These are phyloP conservation scores for Hippopotamyrus pictus DNA, from an alignment of 2,797 vertebrate genomes.

Conservation along the genomic window DNA sequence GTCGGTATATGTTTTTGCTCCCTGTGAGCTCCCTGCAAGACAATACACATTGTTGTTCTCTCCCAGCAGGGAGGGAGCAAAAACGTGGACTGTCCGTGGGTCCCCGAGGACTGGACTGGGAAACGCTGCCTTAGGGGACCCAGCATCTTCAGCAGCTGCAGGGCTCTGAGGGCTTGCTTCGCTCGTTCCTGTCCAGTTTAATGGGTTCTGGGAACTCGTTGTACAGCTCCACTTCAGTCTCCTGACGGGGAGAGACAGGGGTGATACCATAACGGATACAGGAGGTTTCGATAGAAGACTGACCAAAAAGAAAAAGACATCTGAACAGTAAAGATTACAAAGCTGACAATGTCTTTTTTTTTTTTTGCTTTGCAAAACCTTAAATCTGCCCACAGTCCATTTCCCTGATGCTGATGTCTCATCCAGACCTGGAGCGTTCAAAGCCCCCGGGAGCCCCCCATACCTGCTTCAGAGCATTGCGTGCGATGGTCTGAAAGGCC, in stretches of 20 bases:
- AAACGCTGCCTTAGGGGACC: conserved; percentile 38
- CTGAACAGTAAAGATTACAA: neutral
- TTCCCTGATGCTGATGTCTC: neutral
- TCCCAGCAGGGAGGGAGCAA: neutral
- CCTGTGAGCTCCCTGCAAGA: neutral
- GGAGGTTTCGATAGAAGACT: neutral
- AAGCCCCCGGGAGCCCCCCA: neutral
- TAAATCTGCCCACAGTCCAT: neutral
- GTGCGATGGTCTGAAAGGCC: conserved; percentile 98
- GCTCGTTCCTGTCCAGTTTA: conserved; percentile 93
- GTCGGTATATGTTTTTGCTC: neutral
- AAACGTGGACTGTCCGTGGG: neutral
- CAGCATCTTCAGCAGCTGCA: conserved; percentile 91
- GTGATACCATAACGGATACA: neutral
- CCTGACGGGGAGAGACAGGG: conserved; percentile 56
- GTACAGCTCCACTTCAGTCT: conserved; percentile 98
- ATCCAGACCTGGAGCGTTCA: neutral
- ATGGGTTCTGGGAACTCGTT: conserved; percentile 98
- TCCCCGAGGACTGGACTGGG: neutral
- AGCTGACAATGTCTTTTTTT: neutral
- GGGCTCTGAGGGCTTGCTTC: conserved; percentile 84
- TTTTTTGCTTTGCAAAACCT: neutral
- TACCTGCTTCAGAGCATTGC: conserved; percentile 98
- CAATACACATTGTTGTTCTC: neutral
- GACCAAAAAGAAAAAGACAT: neutral